Evolutionary conservation across 2,113 vertebrate genomes (phyloP).

Genomic region (Sitta europaea): DNA sequence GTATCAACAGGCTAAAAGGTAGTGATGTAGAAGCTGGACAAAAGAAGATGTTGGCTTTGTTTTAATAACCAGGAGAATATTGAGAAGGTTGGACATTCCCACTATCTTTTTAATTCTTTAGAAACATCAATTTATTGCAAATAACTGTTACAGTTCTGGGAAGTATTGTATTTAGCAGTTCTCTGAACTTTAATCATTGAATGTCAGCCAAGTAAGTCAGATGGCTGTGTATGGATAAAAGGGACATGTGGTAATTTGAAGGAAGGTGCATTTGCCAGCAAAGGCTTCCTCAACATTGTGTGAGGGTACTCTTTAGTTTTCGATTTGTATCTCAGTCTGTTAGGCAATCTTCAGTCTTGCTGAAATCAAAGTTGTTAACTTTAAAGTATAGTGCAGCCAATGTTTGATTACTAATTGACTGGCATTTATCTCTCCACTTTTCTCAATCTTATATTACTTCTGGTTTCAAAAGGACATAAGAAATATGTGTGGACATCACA

Average conservation of each 20-base stretch:
- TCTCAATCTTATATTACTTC: neutral
- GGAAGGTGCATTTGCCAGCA: neutral
- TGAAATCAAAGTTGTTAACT: neutral
- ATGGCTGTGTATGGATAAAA: neutral
- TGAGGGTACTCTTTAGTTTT: neutral
- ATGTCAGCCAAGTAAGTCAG: slow-evolving; percentile 1
- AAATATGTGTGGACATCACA: neutral
- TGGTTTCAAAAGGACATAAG: neutral
- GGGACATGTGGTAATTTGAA: neutral
- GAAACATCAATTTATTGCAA: neutral
- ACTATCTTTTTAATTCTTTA: neutral
- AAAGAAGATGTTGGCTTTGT: neutral
- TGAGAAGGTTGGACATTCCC: neutral
- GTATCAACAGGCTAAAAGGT: neutral
- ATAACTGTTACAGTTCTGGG: neutral
- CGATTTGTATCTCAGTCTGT: neutral
- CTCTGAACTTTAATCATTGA: neutral
- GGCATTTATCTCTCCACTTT: neutral
- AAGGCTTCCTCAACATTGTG: neutral
- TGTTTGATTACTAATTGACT: neutral
- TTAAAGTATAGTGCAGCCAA: neutral
- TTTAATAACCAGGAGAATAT: neutral
- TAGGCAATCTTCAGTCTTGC: neutral
- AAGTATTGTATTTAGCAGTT: neutral
- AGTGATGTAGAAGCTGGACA: neutral